phyloP scores from a whole-genome alignment of 2,888 invertebrate genomes.

The Zootermopsis nevadensis region DNA sequence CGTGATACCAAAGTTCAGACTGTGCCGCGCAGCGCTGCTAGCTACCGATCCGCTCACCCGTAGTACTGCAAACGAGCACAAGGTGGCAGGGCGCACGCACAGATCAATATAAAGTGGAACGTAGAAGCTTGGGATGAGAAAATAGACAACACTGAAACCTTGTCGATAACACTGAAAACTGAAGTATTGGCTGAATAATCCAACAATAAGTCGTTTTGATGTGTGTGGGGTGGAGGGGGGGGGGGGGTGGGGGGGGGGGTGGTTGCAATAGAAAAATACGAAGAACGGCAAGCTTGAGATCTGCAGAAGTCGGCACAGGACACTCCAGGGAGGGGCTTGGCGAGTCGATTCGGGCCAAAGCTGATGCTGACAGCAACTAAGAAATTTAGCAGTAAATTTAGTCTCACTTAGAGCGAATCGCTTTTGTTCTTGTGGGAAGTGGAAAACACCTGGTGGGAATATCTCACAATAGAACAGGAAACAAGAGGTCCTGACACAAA shows the following conservation, averaged over 20 bases:
- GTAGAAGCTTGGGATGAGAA: background rate
- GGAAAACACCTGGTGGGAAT: background rate
- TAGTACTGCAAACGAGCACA: background rate
- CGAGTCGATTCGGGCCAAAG: background rate
- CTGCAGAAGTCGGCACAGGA: no score
- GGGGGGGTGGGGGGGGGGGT: no score
- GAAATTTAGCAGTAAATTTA: background rate
- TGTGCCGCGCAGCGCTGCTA: constrained; percentile 16
- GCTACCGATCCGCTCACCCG: constrained; percentile 10
- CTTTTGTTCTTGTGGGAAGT: background rate
- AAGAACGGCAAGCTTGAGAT: no score
- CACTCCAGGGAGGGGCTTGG: background rate
- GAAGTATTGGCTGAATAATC: background rate
- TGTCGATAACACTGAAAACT: constrained; percentile 3
- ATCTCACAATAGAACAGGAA: background rate
- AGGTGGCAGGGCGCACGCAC: constrained; percentile 28
- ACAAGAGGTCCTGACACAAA: background rate
- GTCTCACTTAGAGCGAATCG: background rate
- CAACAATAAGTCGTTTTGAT: background rate
- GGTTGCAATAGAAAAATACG: no score
- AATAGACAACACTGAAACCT: background rate
- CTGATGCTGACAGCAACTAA: background rate
- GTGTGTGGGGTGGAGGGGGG: no score
- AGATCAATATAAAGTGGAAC: constrained; percentile 24
- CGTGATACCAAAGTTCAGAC: constrained; percentile 9